Evolutionary conservation across 2,113 vertebrate species (phyloP), one percentile per base, ranked within the genome.

Genomic region (Panthera uncia): DNA sequence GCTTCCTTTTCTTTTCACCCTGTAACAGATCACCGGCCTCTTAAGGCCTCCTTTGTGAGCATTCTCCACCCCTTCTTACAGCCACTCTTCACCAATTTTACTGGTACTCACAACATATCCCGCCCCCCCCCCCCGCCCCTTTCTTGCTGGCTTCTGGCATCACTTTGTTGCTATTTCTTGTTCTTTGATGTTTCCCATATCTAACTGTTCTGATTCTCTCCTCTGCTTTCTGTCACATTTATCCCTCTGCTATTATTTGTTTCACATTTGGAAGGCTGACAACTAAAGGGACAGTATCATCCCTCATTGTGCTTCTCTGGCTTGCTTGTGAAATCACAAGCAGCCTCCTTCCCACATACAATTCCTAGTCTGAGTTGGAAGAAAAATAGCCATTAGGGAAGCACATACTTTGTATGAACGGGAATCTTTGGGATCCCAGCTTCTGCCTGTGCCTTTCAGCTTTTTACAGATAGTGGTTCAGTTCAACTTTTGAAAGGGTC

Each of bases 161-260:
- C 3, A 0, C 14, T 61, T 45, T 85, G 90, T 57, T 86, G 52
- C 74, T 83, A 92, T 93, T 96, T 95, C 82, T 74, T 95, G 79
- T 97, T 95, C 89, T 95, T 96, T 92, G 55, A 84, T 84, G 48
- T 94, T 97, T 92, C 76, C n/a, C 91, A 80, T 93, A 80, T 87
- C 79, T 95, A 95, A 81, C 4, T 5, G 29, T 80, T 91, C 63
- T 19, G 55, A 71, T 89, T 91, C 38, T 91, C 41, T 52, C 52
- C 73, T 48, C 14, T 71, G 48, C 73, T 91, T 97, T 86, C 63
- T 80, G 55, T 48, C 65, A 65, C 83, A 74, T 95, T 95, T 80
- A 74, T 89, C 38, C 33, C 45, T 95, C 41, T 89, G 74, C 66
- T 95, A 66, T 93, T 96, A 84, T 76, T 63, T 93, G 61, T 81